These are phyloP conservation scores for Pristionchus arcanus DNA, from an alignment of 2,888 invertebrate genomes.

Conservation along the genomic window DNA sequence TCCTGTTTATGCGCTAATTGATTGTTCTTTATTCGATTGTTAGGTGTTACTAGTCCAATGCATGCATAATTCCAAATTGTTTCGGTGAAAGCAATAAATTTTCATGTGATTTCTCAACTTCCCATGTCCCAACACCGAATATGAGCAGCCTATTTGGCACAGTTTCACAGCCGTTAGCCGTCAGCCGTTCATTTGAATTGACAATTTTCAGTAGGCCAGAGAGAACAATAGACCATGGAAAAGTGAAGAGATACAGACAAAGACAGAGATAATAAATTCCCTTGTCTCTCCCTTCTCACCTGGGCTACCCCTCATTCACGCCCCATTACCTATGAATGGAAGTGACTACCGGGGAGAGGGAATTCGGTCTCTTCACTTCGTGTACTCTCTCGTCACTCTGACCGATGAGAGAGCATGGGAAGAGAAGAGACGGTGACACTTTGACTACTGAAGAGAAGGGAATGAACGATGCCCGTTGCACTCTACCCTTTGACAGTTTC, in stretches of 20 bases:
- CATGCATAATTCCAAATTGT: background rate
- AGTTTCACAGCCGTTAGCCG: no score
- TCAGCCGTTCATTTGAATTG: background rate
- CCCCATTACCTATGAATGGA: conserved; percentile 16
- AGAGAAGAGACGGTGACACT: background rate
- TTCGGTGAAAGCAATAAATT: background rate
- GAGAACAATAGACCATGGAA: background rate
- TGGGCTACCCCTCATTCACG: background rate
- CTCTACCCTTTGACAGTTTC: background rate
- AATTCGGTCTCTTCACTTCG: background rate
- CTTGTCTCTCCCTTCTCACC: background rate
- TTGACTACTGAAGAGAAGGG: background rate
- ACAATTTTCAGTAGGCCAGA: no score
- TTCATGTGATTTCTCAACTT: background rate
- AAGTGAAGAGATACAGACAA: no score
- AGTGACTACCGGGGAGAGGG: background rate
- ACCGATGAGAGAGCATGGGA: background rate
- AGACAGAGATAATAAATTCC: background rate
- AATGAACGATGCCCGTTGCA: background rate
- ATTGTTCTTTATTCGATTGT: background rate
- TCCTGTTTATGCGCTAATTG: background rate
- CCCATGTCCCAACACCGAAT: background rate
- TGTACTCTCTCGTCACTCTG: background rate
- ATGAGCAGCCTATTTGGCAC: no score
- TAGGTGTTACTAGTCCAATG: background rate